These are phyloP conservation scores for Chydorus sphaericus DNA, from an alignment of 2,888 invertebrate genomes.

Conservation along the genomic window DNA sequence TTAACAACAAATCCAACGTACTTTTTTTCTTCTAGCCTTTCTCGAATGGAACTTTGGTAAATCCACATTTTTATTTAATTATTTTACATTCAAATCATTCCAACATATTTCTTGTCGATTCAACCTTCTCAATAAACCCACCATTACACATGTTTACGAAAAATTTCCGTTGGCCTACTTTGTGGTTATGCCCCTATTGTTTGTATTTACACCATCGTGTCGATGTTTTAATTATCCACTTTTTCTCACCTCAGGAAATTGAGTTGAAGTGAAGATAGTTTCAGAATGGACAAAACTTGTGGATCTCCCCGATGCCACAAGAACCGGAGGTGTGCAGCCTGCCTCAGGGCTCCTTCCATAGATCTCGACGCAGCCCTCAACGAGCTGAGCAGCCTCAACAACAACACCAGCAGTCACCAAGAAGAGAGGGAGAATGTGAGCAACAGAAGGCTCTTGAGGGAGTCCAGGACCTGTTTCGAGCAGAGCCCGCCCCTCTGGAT, in stretches of 20 bases:
- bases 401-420: not conserved
- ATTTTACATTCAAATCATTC: not conserved
- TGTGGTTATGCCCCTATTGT: conserved; percentile 4
- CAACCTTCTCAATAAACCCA: not conserved
- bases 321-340: not conserved
- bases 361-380: conserved; percentile 15
- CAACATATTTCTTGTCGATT: not conserved
- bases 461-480: not conserved
- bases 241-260: not conserved
- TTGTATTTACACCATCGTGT: not conserved
- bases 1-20: too few species aligned
- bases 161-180: not conserved
- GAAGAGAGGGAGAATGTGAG: not conserved
- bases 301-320: not conserved
- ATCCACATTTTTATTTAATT: too few species aligned
- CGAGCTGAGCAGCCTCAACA: conserved; percentile 15
- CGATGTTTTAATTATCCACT: too few species aligned
- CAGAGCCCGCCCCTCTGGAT: conserved; percentile 9
- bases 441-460: not conserved
- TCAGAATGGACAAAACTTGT: not conserved
- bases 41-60: not conserved
- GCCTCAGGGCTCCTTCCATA: not conserved
- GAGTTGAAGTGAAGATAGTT: too few species aligned
- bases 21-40: too few species aligned
- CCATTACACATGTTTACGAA: not conserved